Conservation (phyloP, 2,888 invertebrate genomes). For the Osedax frankpressi region DNA sequence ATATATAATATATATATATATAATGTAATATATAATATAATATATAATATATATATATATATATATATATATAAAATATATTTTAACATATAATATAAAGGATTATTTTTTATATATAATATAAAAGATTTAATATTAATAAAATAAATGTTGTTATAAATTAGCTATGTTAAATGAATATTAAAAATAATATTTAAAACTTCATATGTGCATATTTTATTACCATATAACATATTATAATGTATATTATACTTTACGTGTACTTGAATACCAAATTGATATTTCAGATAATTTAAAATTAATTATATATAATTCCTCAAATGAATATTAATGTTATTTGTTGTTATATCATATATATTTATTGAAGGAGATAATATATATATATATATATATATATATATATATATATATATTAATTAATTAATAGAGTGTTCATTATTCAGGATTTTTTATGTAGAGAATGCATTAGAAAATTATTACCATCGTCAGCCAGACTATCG, state of each 20-base stretch:
- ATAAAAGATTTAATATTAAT: no score
- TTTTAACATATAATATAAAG: no score
- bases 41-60: no score
- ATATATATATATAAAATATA: no score
- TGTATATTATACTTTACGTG: not conserved
- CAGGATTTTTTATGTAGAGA: not conserved
- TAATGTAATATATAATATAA: no score
- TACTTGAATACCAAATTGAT: not conserved
- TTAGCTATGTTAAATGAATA: no score
- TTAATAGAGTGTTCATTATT: not conserved
- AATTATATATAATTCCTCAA: not conserved
- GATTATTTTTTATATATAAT: no score
- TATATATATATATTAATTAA: not conserved
- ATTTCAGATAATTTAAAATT: not conserved
- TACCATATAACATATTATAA: no score
- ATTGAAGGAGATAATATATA: not conserved
- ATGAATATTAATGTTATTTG: not conserved
- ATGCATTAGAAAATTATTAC: not conserved
- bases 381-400: not conserved
- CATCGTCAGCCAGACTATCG: not conserved
- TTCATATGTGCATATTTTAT: no score
- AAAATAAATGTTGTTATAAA: no score
- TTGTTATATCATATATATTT: not conserved
- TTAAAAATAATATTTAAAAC: no score
- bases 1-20: no score